phyloP scores from a whole-genome alignment of 2,888 invertebrate species.

The Cylindroiulus punctatus region DNA sequence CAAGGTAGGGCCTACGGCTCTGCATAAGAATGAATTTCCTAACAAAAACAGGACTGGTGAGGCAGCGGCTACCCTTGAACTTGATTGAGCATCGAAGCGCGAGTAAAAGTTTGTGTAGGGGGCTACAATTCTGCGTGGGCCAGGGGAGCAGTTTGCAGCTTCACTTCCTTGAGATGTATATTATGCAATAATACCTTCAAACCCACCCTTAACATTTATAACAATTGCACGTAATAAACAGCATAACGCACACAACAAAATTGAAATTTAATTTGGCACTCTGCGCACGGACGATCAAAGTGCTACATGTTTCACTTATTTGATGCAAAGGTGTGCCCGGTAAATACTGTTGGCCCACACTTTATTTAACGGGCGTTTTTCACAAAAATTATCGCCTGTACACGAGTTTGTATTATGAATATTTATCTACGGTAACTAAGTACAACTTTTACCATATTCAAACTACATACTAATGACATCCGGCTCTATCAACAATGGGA shows the following conservation, averaged over 20 bases:
- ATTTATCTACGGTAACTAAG: background rate
- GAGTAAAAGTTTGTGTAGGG: slow-evolving; percentile 25
- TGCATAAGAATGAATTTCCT: background rate
- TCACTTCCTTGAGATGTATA: slow-evolving; percentile 47
- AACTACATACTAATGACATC: background rate
- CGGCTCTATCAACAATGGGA: background rate
- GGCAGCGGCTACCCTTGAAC: slow-evolving; percentile 35
- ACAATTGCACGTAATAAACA: slow-evolving; percentile 38
- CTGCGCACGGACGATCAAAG: background rate
- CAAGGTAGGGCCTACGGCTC: background rate
- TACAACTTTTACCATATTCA: background rate
- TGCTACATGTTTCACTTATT: background rate
- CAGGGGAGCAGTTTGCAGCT: slow-evolving; percentile 22
- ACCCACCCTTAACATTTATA: slow-evolving; percentile 49
- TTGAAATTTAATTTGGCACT: background rate
- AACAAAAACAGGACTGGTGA: background rate
- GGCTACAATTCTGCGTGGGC: slow-evolving; percentile 14
- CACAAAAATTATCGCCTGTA: background rate
- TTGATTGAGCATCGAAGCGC: background rate
- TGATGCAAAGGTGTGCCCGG: background rate
- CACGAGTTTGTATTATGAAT: background rate
- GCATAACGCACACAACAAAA: background rate
- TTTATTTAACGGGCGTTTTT: slow-evolving; percentile 36
- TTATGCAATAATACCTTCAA: slow-evolving; percentile 52
- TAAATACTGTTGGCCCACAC: background rate